Base-by-base conservation (phyloP, 2,888 invertebrate species). In the Lymantria dispar region DNA sequence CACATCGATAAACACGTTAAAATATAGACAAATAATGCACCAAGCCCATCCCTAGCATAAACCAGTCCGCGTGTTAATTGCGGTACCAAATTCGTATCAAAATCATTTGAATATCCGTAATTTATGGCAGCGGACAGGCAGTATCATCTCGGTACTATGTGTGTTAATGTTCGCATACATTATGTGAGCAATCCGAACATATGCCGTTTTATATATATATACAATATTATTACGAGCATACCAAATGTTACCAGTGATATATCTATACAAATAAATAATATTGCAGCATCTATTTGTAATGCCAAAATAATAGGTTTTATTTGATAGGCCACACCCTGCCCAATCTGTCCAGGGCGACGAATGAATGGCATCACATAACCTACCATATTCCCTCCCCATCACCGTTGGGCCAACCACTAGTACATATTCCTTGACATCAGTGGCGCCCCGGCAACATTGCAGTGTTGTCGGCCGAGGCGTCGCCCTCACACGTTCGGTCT, bases 31-130 rank as follows among this genome's bases (percentile, higher is more conserved):
- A 7, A 56, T 37, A 47, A 50, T 54, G 63, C 52, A 62, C 61
- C 69, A 55, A 3, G 9, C 57, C 47, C 85, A 75, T 64, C 86
- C 70, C 87, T 86, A 85, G 7, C 38, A 29, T 36, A 78, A 87
- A 89, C 90, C 88, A 84, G 90, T 90, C 80, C 70, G 77, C 82
- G 85, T 75, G 85, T 89, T 91, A 90, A 90, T 91, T 89, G 88
- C 89, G 83, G 85, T 85, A 88, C 87, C 87, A 81, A 89, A 88
- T 89, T 82, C 83, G 88, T 88, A 91, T 88, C 88, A 80, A 74
- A 82, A 80, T 76, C 80, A 88, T 90, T 90, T 87, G 88, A 87
- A 90, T 89, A 87, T 84, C 79, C 73, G 83, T 87, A 83, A 91
- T 91, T 91, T 88, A 91, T 87, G 83, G 75, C 83, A 72, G 75